These are phyloP conservation scores for Peromyscus attwateri DNA, from an alignment of 2,797 vertebrate species.

Conservation along the genomic window DNA sequence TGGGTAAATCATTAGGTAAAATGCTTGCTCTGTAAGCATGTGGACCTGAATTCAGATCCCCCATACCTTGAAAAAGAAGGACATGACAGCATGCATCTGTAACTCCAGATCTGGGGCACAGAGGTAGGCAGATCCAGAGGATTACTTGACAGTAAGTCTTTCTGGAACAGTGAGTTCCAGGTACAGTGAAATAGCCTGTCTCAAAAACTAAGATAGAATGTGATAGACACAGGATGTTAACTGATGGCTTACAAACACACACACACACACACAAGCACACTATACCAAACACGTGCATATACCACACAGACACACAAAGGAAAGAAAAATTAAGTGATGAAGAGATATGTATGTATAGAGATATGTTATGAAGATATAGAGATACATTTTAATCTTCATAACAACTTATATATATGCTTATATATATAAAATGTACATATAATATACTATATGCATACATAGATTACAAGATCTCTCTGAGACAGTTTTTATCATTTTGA, in stretches of 20 bases:
- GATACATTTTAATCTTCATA: neutral
- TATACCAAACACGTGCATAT: neutral
- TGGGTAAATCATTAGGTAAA: neutral
- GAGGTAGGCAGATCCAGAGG: neutral
- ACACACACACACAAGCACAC: neutral
- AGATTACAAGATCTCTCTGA: neutral
- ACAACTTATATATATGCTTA: neutral
- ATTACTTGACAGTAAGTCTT: neutral
- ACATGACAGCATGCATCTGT: neutral
- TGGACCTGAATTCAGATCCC: neutral
- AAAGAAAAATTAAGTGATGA: neutral
- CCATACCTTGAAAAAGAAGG: neutral
- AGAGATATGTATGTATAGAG: neutral
- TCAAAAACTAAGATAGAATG: neutral
- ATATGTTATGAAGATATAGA: neutral
- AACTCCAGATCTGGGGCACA: too few species aligned
- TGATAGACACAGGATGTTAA: neutral
- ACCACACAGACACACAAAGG: neutral
- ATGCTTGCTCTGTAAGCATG: neutral
- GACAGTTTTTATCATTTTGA: slow-evolving; percentile 43
- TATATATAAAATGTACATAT: neutral
- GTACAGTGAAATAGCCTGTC: neutral
- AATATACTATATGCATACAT: neutral
- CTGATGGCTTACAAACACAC: neutral
- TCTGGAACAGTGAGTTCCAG: neutral